These are phyloP conservation scores for Bellardia pandia DNA, from an alignment of 2,888 invertebrate genomes.

Conservation along the genomic window DNA sequence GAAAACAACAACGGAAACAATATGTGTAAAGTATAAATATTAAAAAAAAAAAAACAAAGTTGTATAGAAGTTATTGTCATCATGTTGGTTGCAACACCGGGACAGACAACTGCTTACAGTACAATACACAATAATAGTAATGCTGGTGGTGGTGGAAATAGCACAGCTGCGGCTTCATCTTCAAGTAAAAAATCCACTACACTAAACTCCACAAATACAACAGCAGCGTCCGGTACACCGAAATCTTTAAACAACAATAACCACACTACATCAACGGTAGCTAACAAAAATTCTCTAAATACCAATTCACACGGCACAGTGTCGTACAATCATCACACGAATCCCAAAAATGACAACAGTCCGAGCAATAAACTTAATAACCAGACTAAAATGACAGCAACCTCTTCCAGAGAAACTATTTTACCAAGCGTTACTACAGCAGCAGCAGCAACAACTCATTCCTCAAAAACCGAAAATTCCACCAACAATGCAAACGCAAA, in stretches of 20 bases:
- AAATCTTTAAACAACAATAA: slow-evolving; percentile 67
- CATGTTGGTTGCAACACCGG: slow-evolving; percentile 76
- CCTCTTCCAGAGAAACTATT: slow-evolving; percentile 59
- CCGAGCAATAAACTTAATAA: slow-evolving; percentile 15
- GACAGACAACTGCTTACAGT: slow-evolving; percentile 74
- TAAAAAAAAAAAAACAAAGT: slow-evolving; percentile 16
- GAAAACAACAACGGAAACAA: slow-evolving; percentile 35
- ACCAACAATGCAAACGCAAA: slow-evolving; percentile 38
- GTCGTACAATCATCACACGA: slow-evolving; percentile 27
- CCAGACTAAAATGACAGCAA: slow-evolving; percentile 24
- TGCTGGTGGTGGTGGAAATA: slow-evolving; percentile 61
- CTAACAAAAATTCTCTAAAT: slow-evolving; percentile 52
- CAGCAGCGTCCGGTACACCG: slow-evolving; percentile 42
- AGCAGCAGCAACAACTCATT: slow-evolving; percentile 44
- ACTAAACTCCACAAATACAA: slow-evolving; percentile 50
- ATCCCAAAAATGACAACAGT: slow-evolving; percentile 50
- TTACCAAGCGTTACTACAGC: slow-evolving; percentile 7
- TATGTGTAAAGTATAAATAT: slow-evolving; percentile 53
- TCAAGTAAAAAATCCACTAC: slow-evolving; percentile 66
- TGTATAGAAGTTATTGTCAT: slow-evolving; percentile 60
- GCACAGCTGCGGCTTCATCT: slow-evolving; percentile 49
- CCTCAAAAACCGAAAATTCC: slow-evolving; percentile 67
- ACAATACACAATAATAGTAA: slow-evolving; percentile 71
- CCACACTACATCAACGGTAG: slow-evolving; percentile 17
- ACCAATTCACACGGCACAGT: slow-evolving; percentile 36